These are phyloP conservation scores for Nemopilema nomurai DNA, from an alignment of 30 jellyfish, hydroid and myxozoan genomes.

Conservation along the genomic window DNA sequence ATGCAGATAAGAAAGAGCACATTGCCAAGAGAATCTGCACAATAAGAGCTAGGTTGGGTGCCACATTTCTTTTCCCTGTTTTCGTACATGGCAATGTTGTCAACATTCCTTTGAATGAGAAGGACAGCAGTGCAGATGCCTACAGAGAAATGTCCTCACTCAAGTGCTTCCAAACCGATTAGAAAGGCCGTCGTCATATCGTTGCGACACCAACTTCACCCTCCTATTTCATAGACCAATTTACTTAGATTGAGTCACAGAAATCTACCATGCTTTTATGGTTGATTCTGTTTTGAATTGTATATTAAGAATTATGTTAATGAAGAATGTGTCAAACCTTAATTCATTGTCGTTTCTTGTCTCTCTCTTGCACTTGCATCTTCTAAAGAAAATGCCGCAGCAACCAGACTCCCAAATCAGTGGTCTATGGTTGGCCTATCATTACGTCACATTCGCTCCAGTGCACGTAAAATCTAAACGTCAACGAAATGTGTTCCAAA, in stretches of 20 bases:
- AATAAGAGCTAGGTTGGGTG: not conserved
- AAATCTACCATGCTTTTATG: not conserved
- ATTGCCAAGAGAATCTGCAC: not conserved
- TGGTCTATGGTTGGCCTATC: too few relatives aligned
- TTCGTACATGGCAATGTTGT: not conserved
- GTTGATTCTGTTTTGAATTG: not conserved
- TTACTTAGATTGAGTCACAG: not conserved
- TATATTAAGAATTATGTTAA: not conserved
- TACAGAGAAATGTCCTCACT: not conserved
- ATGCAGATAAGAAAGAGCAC: not conserved
- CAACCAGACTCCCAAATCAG: too few relatives aligned
- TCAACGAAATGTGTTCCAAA: too few relatives aligned
- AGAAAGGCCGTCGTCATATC: not conserved
- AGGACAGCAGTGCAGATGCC: not conserved
- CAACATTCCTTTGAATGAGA: not conserved
- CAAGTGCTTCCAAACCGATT: not conserved
- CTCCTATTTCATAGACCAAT: too few relatives aligned
- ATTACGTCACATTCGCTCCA: too few relatives aligned
- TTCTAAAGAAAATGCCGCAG: too few relatives aligned
- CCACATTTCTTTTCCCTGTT: not conserved
- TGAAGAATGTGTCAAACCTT: not conserved
- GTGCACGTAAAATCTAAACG: too few relatives aligned
- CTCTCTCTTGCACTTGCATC: not conserved
- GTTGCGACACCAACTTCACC: not conserved
- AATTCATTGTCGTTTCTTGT: not conserved